A percentile compares a stretch with the other conserved stretches of the same genome.
phyloP scores from a whole-genome alignment of 2,113 vertebrate species.

The Coregonus clupeaformis region DNA sequence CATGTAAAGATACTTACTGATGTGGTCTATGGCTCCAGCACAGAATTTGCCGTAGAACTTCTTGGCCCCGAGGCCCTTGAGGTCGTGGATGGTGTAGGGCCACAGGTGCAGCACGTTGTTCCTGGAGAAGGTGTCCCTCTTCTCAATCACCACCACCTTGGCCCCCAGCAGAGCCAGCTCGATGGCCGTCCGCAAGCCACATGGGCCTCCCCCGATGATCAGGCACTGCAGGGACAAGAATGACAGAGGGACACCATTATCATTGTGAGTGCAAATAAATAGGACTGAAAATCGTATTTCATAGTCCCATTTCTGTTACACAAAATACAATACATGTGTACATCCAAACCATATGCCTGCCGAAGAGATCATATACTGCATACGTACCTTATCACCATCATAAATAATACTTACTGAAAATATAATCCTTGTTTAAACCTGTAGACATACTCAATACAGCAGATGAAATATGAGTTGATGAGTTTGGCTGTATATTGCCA shows the following conservation, averaged over 20 bases:
- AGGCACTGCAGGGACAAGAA: constrained; percentile 80
- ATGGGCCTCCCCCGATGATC: constrained; percentile 93
- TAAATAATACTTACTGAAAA: background rate
- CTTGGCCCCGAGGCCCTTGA: constrained; percentile 92
- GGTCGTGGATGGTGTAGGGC: constrained; percentile 97
- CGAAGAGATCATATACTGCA: background rate
- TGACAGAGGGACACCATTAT: background rate
- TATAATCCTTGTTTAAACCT: background rate
- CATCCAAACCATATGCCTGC: background rate
- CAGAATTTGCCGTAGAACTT: constrained; percentile 99
- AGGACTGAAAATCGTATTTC: background rate
- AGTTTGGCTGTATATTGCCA: background rate
- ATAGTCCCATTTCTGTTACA: background rate
- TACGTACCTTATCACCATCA: background rate
- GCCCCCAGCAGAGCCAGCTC: constrained; percentile 92
- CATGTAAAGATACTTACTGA: constrained; percentile 83
- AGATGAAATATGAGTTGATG: background rate
- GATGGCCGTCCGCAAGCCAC: constrained; percentile 92
- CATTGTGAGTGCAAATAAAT: background rate
- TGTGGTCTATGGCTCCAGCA: constrained; percentile 94
- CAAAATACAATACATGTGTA: background rate
- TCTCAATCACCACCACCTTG: constrained; percentile 94
- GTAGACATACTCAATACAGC: background rate
- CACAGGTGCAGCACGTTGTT: constrained; percentile 97
- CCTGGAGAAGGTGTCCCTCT: constrained; percentile 93